Conservation (phyloP, 1,140 invertebrate species). For the Tetragnatha versicolor region DNA sequence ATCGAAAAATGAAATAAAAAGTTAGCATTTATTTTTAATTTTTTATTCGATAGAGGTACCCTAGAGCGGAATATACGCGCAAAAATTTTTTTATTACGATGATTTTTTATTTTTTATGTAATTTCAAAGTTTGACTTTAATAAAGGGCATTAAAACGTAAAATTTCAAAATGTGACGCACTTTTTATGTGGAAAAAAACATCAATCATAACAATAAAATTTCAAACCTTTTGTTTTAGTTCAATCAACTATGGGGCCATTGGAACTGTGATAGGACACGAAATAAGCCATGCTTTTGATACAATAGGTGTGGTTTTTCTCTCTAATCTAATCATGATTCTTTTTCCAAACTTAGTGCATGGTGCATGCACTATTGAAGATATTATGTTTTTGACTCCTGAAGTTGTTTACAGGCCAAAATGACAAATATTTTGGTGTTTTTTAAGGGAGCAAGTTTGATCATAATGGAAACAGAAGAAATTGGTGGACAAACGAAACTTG, state of each 20-base stretch:
- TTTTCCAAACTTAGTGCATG: no score
- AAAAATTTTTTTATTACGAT: no score
- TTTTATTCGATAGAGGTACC: no score
- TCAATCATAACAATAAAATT: constrained; percentile 55
- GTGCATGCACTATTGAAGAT: no score
- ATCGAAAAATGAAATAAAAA: no score
- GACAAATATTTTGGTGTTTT: constrained; percentile 1
- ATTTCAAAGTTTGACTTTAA: no score
- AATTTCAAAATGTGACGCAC: background rate
- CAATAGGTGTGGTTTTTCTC: constrained; percentile 1
- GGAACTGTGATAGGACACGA: constrained; percentile 66
- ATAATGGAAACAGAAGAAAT: constrained; percentile 48
- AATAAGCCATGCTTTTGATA: constrained; percentile 63
- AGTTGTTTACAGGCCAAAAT: background rate
- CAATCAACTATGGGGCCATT: constrained; percentile 64
- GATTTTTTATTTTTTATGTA: no score
- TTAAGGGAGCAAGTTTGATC: constrained; percentile 40
- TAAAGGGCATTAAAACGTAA: no score
- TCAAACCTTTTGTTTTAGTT: constrained; percentile 62
- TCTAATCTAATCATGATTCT: no score
- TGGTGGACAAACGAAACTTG: constrained; percentile 58
- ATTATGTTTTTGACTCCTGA: background rate
- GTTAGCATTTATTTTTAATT: no score
- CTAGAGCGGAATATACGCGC: no score
- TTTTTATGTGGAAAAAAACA: background rate